Percentiles rank a stretch among this genome's conserved stretches.
Conservation (phyloP, 1,140 invertebrate genomes). For the Teleogryllus occipitalis region DNA sequence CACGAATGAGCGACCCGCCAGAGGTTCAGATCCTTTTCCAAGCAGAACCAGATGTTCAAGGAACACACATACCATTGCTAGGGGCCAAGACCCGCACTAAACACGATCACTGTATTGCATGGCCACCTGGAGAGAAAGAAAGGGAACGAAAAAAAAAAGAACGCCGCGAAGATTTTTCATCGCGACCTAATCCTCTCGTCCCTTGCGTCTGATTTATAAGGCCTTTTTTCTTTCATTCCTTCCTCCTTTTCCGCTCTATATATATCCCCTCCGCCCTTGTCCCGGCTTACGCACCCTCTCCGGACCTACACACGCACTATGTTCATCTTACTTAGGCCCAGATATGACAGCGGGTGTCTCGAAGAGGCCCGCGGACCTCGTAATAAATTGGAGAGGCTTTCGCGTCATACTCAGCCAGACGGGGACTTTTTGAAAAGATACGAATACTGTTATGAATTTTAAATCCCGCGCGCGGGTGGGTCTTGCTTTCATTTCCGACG, state of each 20-base stretch:
- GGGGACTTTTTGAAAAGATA: not conserved
- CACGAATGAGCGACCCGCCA: too few species aligned
- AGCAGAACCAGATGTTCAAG: too few species aligned
- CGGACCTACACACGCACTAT: not conserved
- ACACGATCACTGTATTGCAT: too few species aligned
- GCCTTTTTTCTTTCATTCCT: not conserved
- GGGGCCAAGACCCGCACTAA: too few species aligned
- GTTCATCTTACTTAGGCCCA: constrained; percentile 3
- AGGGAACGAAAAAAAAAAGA: not conserved
- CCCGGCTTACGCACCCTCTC: not conserved
- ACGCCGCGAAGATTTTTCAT: not conserved
- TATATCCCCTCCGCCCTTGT: not conserved
- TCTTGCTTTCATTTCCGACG: too few species aligned
- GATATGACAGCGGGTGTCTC: not conserved
- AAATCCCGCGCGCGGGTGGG: not conserved
- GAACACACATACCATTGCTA: too few species aligned
- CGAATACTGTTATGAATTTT: constrained; percentile 5
- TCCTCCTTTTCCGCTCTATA: constrained; percentile 3
- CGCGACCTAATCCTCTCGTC: not conserved
- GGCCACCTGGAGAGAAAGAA: too few species aligned
- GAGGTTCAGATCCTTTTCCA: too few species aligned
- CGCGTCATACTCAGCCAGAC: not conserved
- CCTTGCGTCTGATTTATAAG: not conserved
- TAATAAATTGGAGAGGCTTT: not conserved
- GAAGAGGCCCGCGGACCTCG: too few species aligned